phyloP scores from a whole-genome alignment of 2,113 vertebrate genomes.

The Salvelinus sp. region DNA sequence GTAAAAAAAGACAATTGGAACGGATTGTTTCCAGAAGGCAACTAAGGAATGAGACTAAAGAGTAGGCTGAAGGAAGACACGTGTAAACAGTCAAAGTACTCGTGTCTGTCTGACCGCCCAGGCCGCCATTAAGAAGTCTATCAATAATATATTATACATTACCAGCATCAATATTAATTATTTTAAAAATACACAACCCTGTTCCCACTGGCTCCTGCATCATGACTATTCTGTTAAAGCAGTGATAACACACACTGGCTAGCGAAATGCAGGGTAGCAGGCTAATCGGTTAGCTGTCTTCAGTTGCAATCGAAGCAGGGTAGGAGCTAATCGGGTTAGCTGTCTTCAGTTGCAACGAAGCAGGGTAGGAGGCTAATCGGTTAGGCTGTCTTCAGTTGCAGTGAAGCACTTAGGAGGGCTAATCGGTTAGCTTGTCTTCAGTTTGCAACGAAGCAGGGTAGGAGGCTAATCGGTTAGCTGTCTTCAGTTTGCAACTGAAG shows the following conservation, averaged over 20 bases:
- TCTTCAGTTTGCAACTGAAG: no score
- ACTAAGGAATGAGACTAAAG: slow-evolving; percentile 3
- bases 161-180: slow-evolving; percentile 30
- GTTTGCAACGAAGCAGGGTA: no score
- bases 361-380: no score
- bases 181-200: slow-evolving; percentile 21
- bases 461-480: no score
- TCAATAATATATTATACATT: slow-evolving; percentile 34
- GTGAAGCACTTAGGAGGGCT: no score
- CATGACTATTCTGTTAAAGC: no score
- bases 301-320: no score
- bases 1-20: slow-evolving; percentile 13
- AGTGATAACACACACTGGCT: slow-evolving; percentile 14
- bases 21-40: slow-evolving; percentile 16
- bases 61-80: not conserved
- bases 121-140: slow-evolving; percentile 6
- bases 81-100: not conserved
- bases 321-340: no score
- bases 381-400: no score
- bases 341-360: no score
- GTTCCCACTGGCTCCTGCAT: not conserved
- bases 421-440: no score
- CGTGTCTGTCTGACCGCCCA: not conserved
- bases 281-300: not conserved
- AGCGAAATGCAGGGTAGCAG: no score